Base-by-base conservation (phyloP, 2,888 invertebrate genomes). In the Synergus japonicus region DNA sequence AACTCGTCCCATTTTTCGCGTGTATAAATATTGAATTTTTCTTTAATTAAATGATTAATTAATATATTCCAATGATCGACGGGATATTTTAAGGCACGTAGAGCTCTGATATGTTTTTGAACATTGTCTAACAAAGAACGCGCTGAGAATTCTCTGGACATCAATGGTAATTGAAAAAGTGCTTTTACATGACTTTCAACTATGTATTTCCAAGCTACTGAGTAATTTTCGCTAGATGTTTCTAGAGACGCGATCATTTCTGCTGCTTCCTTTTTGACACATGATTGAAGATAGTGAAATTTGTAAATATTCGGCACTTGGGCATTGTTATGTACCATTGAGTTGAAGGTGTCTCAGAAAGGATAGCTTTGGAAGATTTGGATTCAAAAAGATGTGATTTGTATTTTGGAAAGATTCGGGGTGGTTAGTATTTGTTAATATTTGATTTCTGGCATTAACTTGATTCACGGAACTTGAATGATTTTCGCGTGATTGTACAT, bases 211-310 rank as follows among this genome's bases (percentile, higher is more conserved):
- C 80, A 83, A 13, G 80, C 81, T 15, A 79, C 76, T 12, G 43
- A 12, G 60, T 83, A 83, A 73, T 84, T 84, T 54, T 65, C 80
- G 12, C 60, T 76, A 0, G 80, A 66, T 22, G 78, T 54, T 76
- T 76, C 78, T 18, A 83, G 79, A 12, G 80, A 78, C n/a, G 67
- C 64, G 8, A 82, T 82, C 10, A 80, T 58, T 29, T 80, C 76
- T 15, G 81, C 54, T 22, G 81, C 79, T 76, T 83, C 81, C 9
- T 76, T 79, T 5, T 49, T 49, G n/a, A 43, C 43, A 43, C 43
- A 43, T 43, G 43, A 43, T 8, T 7, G 0, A 0, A 43, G 7
- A 43, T 43, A 43, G 9, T 43, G 7, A 43, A 43, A 43, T 43
- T 43, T 43, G 0, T 8, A 43, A 4, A 43, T 43, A 4, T 9